A percentile compares a stretch with the other conserved stretches of the same genome.
phyloP scores from a whole-genome alignment of 2,888 invertebrate species.

The Volucella inanis region DNA sequence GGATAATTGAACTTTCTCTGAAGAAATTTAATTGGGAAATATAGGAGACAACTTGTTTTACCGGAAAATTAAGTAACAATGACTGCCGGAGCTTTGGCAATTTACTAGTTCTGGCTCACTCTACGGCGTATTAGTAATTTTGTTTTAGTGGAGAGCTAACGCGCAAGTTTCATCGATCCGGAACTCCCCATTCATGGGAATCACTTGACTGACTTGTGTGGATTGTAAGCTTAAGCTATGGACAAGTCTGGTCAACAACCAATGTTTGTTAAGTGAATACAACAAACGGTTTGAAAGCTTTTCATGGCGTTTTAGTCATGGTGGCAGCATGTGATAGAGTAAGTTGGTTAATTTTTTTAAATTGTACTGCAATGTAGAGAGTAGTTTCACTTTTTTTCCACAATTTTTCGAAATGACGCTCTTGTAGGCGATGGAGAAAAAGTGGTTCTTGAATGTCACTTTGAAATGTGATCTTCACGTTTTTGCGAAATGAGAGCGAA shows the following conservation, averaged over 20 bases:
- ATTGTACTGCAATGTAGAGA: no score
- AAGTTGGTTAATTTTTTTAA: no score
- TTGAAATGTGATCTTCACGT: no score
- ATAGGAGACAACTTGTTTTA: conserved; percentile 61
- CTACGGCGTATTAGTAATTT: conserved; percentile 69
- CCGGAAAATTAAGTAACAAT: conserved; percentile 69
- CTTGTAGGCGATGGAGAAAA: no score
- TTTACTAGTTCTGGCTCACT: conserved; percentile 66
- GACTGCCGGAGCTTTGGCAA: conserved; percentile 44
- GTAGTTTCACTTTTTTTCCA: no score
- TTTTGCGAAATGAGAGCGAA: no score
- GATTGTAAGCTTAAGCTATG: conserved; percentile 37
- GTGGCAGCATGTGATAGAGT: neutral
- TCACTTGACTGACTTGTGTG: conserved; percentile 29
- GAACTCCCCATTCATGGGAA: conserved; percentile 62
- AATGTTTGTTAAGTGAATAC: neutral
- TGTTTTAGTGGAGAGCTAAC: conserved; percentile 28
- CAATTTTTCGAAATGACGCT: no score
- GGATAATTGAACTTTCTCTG: conserved; percentile 16
- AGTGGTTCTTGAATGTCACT: no score
- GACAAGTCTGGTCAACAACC: neutral
- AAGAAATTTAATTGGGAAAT: conserved; percentile 15
- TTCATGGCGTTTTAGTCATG: neutral
- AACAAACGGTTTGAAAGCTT: neutral
- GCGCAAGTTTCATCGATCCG: conserved; percentile 71